These are phyloP conservation scores for Heptranchias perlo DNA, from an alignment of 2,113 vertebrate genomes.

Conservation along the genomic window DNA sequence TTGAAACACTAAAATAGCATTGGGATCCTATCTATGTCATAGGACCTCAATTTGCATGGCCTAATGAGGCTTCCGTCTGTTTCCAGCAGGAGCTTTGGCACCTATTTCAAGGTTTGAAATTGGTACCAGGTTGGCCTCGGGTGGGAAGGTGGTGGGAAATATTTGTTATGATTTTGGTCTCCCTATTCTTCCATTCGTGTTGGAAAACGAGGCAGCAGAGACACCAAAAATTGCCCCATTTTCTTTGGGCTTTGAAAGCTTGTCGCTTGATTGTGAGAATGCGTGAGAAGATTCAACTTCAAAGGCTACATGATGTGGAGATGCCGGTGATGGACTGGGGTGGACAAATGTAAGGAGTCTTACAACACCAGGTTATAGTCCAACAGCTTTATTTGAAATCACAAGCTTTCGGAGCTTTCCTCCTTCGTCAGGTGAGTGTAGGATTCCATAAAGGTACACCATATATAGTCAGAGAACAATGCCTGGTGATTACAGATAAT, in stretches of 20 bases:
- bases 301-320: neutral
- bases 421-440: no score
- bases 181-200: neutral
- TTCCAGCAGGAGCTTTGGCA: neutral
- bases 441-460: no score
- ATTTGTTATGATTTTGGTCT: neutral
- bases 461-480: no score
- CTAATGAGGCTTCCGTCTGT: neutral
- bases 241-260: neutral
- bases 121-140: neutral
- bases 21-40: neutral
- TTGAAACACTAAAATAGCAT: neutral
- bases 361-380: no score
- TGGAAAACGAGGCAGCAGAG: neutral
- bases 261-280: neutral
- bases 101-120: neutral
- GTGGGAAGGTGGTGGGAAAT: neutral
- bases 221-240: neutral
- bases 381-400: no score
- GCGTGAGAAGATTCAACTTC: neutral
- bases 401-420: no score
- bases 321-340: no score
- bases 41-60: neutral
- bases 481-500: no score
- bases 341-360: no score